phyloP scores from a whole-genome alignment of 2,888 invertebrate genomes.

The Xanthorhoe spadicearia region DNA sequence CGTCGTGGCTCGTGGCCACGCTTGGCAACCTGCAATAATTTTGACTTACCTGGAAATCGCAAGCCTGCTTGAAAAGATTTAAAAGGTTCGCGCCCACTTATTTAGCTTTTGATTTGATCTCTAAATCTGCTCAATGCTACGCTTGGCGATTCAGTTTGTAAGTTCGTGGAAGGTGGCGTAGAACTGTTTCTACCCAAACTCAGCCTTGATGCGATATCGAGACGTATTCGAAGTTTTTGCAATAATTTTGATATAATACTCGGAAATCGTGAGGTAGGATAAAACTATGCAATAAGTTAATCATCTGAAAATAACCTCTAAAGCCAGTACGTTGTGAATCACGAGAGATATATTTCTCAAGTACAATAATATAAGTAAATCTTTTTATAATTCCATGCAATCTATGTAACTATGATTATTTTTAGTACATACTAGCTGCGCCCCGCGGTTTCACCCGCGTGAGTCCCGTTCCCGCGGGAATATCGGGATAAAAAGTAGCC shows the following conservation, averaged over 20 bases:
- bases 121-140: constrained; percentile 14
- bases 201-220: constrained; percentile 3
- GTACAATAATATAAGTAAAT: neutral
- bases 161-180: constrained; percentile 15
- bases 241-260: neutral
- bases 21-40: constrained; percentile 33
- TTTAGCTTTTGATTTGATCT: constrained; percentile 20
- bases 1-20: constrained; percentile 40
- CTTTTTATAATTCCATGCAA: neutral
- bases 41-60: constrained; percentile 28
- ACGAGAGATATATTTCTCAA: neutral
- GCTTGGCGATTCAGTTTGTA: constrained; percentile 13
- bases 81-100: constrained; percentile 21
- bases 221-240: constrained; percentile 6
- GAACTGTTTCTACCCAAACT: constrained; percentile 9
- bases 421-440: no score
- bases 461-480: no score
- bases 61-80: constrained; percentile 21
- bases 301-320: neutral
- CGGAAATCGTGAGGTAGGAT: neutral
- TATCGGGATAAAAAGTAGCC: no score
- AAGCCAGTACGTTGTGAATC: neutral
- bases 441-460: no score
- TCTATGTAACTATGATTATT: neutral
- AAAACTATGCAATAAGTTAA: neutral